phyloP scores from a whole-genome alignment of 1,140 invertebrate species.

The Papilio machaon region DNA sequence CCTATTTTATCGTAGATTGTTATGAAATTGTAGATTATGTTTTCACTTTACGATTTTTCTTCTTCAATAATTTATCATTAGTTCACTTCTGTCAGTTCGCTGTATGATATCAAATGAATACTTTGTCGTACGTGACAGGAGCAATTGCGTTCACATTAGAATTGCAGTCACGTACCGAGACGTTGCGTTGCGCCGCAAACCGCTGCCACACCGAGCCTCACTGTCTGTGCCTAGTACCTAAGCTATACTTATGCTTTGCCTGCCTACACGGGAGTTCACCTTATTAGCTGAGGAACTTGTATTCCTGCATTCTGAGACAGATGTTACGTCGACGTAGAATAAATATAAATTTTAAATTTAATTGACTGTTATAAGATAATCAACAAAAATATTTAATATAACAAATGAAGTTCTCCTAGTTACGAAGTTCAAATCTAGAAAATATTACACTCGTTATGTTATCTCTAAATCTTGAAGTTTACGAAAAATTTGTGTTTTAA shows the following conservation, averaged over 20 bases:
- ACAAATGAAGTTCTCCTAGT: background rate
- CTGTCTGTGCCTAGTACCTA: background rate
- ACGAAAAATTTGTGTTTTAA: background rate
- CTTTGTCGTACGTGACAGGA: conserved; percentile 2
- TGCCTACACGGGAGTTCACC: background rate
- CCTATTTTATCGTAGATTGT: conserved; percentile 29
- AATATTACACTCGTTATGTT: too few species aligned
- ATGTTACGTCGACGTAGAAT: background rate
- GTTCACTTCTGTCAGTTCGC: background rate
- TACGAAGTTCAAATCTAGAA: background rate
- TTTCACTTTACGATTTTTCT: background rate
- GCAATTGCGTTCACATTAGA: background rate
- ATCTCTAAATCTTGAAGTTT: background rate
- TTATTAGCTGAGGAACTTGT: background rate
- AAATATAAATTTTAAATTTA: background rate
- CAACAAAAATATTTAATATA: background rate
- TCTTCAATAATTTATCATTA: background rate
- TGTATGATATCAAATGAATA: background rate
- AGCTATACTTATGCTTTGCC: background rate
- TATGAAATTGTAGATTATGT: conserved; percentile 21
- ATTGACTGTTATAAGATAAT: background rate
- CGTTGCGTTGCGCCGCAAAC: background rate
- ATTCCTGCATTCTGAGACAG: background rate
- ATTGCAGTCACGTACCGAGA: background rate
- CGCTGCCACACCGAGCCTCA: background rate